These are phyloP conservation scores for Drosophila jambulina DNA, from an alignment of 1,140 invertebrate genomes.

Conservation along the genomic window DNA sequence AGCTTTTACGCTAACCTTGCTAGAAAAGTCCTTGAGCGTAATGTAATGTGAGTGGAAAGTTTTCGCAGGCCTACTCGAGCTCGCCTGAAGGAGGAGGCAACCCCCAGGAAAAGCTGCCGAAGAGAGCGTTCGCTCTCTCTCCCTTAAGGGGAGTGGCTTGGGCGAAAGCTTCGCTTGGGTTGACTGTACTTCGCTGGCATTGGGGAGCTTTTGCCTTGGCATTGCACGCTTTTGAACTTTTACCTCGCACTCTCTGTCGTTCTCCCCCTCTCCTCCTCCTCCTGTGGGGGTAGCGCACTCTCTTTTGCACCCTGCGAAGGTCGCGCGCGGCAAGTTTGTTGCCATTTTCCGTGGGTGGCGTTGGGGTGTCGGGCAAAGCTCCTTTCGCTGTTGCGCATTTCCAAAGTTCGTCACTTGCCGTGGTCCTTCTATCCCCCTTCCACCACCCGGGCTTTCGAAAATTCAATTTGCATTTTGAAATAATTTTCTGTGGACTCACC, in stretches of 20 bases:
- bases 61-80: slow-evolving; percentile 12
- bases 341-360: slow-evolving; percentile 21
- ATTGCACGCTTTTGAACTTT: slow-evolving; percentile 79
- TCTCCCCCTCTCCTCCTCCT: neutral
- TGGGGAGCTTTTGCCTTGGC: slow-evolving; percentile 76
- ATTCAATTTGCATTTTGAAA: slow-evolving; percentile 76
- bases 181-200: slow-evolving; percentile 78
- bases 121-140: slow-evolving; percentile 34
- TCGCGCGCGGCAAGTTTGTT: slow-evolving; percentile 48
- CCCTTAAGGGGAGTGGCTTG: slow-evolving; percentile 38
- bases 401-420: slow-evolving; percentile 64
- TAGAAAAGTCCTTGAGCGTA: slow-evolving; percentile 66
- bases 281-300: slow-evolving; percentile 12
- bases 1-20: slow-evolving; percentile 77
- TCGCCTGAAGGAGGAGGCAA: no score
- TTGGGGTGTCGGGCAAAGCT: slow-evolving; percentile 27
- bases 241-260: slow-evolving; percentile 13
- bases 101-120: slow-evolving; percentile 14
- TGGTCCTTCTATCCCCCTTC: neutral
- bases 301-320: slow-evolving; percentile 45
- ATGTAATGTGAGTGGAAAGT: slow-evolving; percentile 63
- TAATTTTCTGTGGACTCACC: slow-evolving; percentile 13
- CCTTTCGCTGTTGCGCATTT: slow-evolving; percentile 75
- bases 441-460: slow-evolving; percentile 26
- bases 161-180: slow-evolving; percentile 57